phyloP scores from a whole-genome alignment of 2,888 invertebrate genomes.

The Cerastis rubricosa region DNA sequence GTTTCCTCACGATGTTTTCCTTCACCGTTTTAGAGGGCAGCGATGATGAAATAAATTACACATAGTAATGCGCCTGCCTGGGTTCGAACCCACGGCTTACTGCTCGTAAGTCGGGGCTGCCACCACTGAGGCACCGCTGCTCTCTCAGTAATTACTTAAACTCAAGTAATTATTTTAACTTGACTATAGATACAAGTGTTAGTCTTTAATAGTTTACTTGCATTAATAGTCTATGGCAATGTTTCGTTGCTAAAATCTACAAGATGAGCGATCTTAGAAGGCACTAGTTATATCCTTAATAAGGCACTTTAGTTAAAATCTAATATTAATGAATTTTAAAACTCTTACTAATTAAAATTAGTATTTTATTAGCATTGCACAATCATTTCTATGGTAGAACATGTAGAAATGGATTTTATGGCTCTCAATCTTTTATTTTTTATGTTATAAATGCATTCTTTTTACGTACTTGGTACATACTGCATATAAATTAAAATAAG shows the following conservation, averaged over 20 bases:
- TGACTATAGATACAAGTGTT: not conserved
- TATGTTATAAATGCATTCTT: not conserved
- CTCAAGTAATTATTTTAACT: not conserved
- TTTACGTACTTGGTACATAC: slow-evolving; percentile 2
- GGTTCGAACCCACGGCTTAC: too few relatives aligned
- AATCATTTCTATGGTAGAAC: not conserved
- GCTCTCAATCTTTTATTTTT: slow-evolving; percentile 6
- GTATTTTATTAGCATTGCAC: slow-evolving; percentile 25
- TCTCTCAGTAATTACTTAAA: too few relatives aligned
- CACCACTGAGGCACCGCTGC: too few relatives aligned
- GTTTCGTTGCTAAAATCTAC: not conserved
- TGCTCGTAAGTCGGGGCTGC: too few relatives aligned
- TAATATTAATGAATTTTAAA: not conserved
- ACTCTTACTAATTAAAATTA: not conserved
- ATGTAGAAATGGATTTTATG: slow-evolving; percentile 18
- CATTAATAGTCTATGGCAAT: slow-evolving; percentile 10
- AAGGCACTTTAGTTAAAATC: slow-evolving; percentile 31
- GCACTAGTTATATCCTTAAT: slow-evolving; percentile 13
- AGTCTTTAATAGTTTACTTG: not conserved
- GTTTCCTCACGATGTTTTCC: too few relatives aligned
- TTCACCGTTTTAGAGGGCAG: too few relatives aligned
- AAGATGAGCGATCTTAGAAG: not conserved
- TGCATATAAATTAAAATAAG: slow-evolving; percentile 21
- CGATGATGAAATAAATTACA: too few relatives aligned
- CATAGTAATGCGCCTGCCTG: too few relatives aligned